Base-by-base conservation (phyloP, 2,797 vertebrate genomes). In the Sebastes minor region DNA sequence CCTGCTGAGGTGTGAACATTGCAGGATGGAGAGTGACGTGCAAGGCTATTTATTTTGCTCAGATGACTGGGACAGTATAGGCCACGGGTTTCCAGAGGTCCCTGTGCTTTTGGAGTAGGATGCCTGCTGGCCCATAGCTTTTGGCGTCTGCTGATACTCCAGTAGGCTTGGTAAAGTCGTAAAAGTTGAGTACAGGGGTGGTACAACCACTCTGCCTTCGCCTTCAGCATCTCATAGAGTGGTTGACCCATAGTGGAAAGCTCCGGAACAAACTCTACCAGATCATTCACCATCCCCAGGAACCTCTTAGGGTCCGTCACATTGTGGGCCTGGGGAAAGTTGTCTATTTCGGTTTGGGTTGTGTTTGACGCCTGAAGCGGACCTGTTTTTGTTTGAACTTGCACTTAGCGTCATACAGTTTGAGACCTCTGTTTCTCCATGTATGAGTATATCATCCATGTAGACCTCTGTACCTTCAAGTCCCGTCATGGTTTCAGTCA, bases 1-100 rank as follows among this genome's bases (percentile, higher is more conserved):
- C 73, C 67, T 53, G 5, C 56, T 78, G 62, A 77, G 73, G 87
- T 82, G 73, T 78, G 78, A 88, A 74, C 42, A 59, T 2, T 71
- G 75, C 65, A 66, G 72, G 75, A 61, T 80, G 60, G 22, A 60
- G 56, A 76, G 53, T 63, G 16, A 60, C 55, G 3, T 64, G 46
- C 59, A 14, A 7, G 7, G 42, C 12, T 46, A 13, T 69, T 25
- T 27, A 27, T 8, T 23, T 42, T n/a, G n/a, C 38, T 42, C 38
- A 42, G 52, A 9, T 9, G 8, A n/a, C n/a, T 22, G 20, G 9
- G 20, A 22, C 52, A 22, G 52, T 53, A 22, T 53, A 22, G 52
- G n/a, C n/a, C 52, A 42, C 5, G 42, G 16, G 42, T 16, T 23
- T 55, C 53, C 53, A 12, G 22, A 23, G 5, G n/a, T 23, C 53